These are phyloP conservation scores for Emys orbicularis DNA, from an alignment of 2,797 vertebrate species.

Conservation along the genomic window DNA sequence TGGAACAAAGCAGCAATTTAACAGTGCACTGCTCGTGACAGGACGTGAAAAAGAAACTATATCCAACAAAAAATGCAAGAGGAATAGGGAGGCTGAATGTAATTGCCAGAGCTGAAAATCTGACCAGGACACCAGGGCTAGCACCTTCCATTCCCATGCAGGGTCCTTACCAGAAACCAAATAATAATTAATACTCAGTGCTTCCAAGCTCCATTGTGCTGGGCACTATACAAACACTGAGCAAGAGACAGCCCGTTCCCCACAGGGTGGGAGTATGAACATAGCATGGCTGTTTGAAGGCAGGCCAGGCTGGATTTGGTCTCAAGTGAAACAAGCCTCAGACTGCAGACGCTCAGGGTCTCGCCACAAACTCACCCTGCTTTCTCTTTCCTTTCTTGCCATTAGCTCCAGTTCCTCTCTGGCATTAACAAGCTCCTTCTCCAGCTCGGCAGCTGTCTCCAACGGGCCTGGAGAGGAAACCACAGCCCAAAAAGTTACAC, in stretches of 20 bases:
- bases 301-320: background rate
- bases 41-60: background rate
- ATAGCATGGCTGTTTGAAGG: background rate
- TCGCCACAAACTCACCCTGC: constrained; percentile 81
- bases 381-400: constrained; percentile 88
- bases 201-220: background rate
- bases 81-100: background rate
- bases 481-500: background rate
- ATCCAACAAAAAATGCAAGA: background rate
- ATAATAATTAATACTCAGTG: background rate
- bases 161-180: background rate
- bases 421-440: constrained; percentile 83
- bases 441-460: constrained; percentile 69
- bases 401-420: constrained; percentile 89
- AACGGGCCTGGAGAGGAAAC: constrained; percentile 72
- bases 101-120: background rate
- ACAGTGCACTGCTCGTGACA: background rate
- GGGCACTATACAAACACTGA: background rate
- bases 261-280: background rate
- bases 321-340: background rate
- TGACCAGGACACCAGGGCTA: background rate
- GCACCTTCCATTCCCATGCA: background rate
- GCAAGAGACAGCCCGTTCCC: background rate
- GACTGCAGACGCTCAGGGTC: background rate
- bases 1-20: background rate